These are phyloP conservation scores for Megaustenia siamemsis DNA, from an alignment of 2,888 invertebrate genomes.

Conservation along the genomic window DNA sequence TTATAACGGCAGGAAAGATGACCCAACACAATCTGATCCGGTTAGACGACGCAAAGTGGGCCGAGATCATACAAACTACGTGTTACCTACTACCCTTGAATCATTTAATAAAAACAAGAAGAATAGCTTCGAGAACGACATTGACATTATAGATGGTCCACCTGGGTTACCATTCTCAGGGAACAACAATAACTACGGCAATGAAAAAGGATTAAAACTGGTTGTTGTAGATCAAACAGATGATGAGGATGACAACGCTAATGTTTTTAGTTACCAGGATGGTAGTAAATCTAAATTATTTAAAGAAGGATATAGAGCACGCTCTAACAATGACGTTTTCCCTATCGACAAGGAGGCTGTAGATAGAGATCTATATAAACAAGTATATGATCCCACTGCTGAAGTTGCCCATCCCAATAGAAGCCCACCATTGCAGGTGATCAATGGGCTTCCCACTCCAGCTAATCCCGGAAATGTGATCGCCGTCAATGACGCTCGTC, in stretches of 20 bases:
- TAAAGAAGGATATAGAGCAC: neutral
- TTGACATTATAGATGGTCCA: neutral
- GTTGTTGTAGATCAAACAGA: conserved; percentile 45
- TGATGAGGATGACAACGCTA: conserved; percentile 32
- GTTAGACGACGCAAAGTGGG: conserved; percentile 26
- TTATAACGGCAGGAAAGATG: neutral
- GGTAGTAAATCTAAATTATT: neutral
- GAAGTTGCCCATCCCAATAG: neutral
- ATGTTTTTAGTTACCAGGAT: neutral
- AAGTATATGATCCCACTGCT: conserved; percentile 27
- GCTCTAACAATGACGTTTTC: conserved; percentile 38
- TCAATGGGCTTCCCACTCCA: neutral
- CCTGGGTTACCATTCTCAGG: conserved; percentile 10
- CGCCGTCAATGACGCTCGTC: neutral
- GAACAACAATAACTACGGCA: neutral
- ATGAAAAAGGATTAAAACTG: conserved; percentile 28
- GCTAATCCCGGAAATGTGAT: neutral
- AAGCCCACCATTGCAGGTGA: neutral
- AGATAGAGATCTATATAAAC: conserved; percentile 48
- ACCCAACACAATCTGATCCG: neutral
- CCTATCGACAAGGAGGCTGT: conserved; percentile 39
- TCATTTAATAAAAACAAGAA: neutral
- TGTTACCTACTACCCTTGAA: conserved; percentile 7
- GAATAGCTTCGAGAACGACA: neutral
- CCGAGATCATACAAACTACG: conserved; percentile 44